Evolutionary conservation across 2,113 vertebrate genomes (phyloP).

Genomic region (Poeciliopsis retropinna): DNA sequence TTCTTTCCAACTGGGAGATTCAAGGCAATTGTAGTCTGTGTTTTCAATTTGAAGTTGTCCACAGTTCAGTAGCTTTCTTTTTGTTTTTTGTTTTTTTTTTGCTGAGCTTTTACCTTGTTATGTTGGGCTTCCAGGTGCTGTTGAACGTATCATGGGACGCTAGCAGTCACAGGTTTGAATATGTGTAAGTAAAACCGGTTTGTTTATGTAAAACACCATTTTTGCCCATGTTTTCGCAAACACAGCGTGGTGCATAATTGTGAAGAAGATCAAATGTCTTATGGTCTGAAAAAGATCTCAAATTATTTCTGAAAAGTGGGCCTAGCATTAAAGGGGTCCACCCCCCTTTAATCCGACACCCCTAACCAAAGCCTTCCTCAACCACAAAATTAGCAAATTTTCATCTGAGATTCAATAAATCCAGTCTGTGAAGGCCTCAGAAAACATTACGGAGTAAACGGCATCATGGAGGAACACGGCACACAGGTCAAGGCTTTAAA

Average conservation of each 20-base stretch:
- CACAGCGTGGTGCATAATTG: not conserved
- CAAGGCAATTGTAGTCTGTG: slow-evolving; percentile 29
- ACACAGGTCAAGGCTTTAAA: too few species aligned
- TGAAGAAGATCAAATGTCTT: not conserved
- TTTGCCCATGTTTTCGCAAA: not conserved
- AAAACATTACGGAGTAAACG: too few species aligned
- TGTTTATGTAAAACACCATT: not conserved
- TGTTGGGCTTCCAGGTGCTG: slow-evolving; percentile 57
- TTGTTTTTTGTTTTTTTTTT: slow-evolving; percentile 5
- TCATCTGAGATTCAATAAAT: too few species aligned
- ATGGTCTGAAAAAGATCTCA: not conserved
- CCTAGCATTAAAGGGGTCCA: too few species aligned
- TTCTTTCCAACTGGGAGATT: slow-evolving; percentile 64
- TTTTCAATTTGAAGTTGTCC: slow-evolving; percentile 53
- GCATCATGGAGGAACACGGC: too few species aligned
- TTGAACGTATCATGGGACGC: slow-evolving; percentile 38
- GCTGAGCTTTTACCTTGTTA: slow-evolving; percentile 29
- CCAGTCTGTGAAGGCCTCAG: too few species aligned
- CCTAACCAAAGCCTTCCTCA: not conserved
- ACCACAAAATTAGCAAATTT: not conserved
- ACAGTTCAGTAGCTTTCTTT: slow-evolving; percentile 33
- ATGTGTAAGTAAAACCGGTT: slow-evolving; percentile 34
- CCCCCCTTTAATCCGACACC: not conserved
- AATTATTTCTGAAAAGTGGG: not conserved
- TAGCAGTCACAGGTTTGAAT: slow-evolving; percentile 2